Conservation (phyloP, 2,888 invertebrate species). For the Tineola bisselliella region DNA sequence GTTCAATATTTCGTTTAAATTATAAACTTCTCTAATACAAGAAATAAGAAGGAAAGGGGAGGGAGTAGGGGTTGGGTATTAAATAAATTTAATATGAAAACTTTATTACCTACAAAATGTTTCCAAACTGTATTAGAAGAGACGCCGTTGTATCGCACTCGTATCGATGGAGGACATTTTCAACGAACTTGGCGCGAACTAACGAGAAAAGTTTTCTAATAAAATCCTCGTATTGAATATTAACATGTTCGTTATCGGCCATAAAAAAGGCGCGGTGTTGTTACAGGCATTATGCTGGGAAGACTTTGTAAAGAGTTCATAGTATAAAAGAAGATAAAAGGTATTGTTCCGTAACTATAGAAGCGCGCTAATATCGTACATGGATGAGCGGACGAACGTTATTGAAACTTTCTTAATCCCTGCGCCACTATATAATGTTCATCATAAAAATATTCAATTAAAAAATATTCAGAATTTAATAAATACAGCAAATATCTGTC, state of each 20-base stretch:
- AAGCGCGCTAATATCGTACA: background rate
- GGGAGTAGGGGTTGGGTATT: too few relatives aligned
- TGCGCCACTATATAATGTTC: background rate
- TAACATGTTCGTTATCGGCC: conserved; percentile 49
- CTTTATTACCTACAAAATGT: conserved; percentile 13
- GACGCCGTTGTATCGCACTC: background rate
- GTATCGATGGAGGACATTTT: conserved; percentile 29
- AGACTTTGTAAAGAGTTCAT: conserved; percentile 3
- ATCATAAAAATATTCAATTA: too few relatives aligned
- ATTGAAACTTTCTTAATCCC: background rate
- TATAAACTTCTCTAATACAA: background rate
- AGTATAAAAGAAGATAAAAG: background rate
- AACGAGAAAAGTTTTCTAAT: conserved; percentile 54
- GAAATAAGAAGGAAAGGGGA: background rate
- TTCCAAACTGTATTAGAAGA: conserved; percentile 10
- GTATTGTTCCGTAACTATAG: background rate
- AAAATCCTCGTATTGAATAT: conserved; percentile 57
- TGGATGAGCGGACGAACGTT: background rate
- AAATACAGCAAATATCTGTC: too few relatives aligned
- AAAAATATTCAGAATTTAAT: too few relatives aligned
- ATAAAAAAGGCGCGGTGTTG: conserved; percentile 27
- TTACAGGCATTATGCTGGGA: background rate
- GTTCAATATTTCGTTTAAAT: background rate
- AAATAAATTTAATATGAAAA: conserved; percentile 11
- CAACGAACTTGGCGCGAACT: conserved; percentile 30